Conservation (phyloP, 2,113 vertebrate species). For the Phrynosoma platyrhinos region DNA sequence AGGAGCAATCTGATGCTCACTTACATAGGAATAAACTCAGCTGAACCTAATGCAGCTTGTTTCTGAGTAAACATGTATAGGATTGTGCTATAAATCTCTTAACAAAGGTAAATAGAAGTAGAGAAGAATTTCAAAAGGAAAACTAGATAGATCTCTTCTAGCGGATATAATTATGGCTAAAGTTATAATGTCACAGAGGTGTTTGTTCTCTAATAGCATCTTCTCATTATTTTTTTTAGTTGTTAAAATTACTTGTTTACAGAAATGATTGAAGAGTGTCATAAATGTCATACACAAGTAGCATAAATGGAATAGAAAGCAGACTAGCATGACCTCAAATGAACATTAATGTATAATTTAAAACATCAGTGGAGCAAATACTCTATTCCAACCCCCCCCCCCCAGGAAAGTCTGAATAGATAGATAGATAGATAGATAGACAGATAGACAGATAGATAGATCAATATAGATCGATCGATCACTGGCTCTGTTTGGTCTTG, state of each 20-base stretch:
- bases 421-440: no score
- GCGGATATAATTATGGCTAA: conserved; percentile 25
- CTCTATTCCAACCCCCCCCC: no score
- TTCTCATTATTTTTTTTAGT: conserved; percentile 7
- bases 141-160: conserved; percentile 17
- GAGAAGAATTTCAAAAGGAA: background rate
- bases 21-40: background rate
- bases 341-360: conserved; percentile 32
- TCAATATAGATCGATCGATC: no score
- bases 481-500: background rate
- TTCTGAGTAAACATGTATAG: background rate
- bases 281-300: conserved; percentile 29
- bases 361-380: conserved; percentile 35
- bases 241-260: conserved; percentile 2
- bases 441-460: no score
- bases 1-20: background rate
- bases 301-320: conserved; percentile 24
- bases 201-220: background rate
- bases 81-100: background rate
- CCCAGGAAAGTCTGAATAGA: no score
- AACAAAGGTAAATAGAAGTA: background rate
- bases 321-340: conserved; percentile 23
- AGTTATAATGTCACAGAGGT: background rate
- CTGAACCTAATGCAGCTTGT: background rate
- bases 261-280: conserved; percentile 1